phyloP scores from a whole-genome alignment of 92 coral and sea anemone genomes.

The Actinostola sp. region DNA sequence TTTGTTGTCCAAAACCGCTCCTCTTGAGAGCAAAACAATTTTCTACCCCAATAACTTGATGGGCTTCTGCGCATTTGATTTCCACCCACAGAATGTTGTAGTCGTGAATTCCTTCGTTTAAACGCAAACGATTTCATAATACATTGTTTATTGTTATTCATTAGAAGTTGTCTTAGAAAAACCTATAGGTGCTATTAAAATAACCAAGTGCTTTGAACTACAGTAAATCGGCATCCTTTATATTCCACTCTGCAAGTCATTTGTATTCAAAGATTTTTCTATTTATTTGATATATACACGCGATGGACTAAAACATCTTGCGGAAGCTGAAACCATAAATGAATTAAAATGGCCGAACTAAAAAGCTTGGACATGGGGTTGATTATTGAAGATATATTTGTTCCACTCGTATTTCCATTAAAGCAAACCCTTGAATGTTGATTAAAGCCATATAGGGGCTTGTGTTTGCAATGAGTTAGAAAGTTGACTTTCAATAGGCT shows the following conservation, averaged over 20 bases:
- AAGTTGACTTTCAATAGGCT: slow-evolving; percentile 27
- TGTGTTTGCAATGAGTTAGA: slow-evolving; percentile 46
- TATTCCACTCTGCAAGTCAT: not conserved
- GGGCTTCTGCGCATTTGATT: slow-evolving; percentile 2
- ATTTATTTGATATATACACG: not conserved
- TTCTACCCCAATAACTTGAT: slow-evolving; percentile 13
- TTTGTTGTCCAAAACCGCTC: slow-evolving; percentile 30
- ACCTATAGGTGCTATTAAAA: not conserved
- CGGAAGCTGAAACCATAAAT: not conserved
- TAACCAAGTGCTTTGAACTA: slow-evolving; percentile 6
- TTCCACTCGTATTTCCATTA: slow-evolving; percentile 17
- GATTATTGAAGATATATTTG: slow-evolving; percentile 6
- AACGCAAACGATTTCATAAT: too few species aligned
- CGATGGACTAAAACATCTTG: slow-evolving; percentile 4
- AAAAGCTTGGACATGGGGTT: slow-evolving; percentile 3
- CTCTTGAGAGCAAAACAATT: slow-evolving; percentile 26
- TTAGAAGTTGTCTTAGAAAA: not conserved
- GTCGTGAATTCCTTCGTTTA: too few species aligned
- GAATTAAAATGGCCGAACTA: slow-evolving; percentile 4
- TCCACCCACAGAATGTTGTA: not conserved
- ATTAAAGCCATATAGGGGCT: slow-evolving; percentile 39
- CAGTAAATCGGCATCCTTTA: slow-evolving; percentile 3
- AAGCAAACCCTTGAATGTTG: slow-evolving; percentile 33
- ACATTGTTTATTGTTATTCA: too few species aligned
- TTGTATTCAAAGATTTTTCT: slow-evolving; percentile 1